Evolutionary conservation across 2,113 vertebrate species (phyloP).

Genomic region (Callospermophilus lateralis): DNA sequence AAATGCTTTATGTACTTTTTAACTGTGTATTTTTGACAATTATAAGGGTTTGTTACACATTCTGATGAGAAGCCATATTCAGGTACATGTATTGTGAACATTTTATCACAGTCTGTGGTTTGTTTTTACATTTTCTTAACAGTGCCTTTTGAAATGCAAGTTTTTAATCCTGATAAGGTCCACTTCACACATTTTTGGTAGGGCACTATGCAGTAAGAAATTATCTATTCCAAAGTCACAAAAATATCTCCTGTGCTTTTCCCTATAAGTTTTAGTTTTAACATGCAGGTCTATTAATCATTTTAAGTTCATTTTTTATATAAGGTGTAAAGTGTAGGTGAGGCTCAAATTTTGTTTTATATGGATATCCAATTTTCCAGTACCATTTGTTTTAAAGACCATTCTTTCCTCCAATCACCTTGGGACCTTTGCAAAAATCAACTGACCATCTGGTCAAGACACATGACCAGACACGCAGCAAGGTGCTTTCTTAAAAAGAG

Average conservation of each 20-base stretch:
- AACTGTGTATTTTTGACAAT: not conserved
- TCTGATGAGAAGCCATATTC: not conserved
- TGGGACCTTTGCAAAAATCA: not conserved
- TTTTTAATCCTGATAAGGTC: not conserved
- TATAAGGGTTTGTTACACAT: not conserved
- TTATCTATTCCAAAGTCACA: not conserved
- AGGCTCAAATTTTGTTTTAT: not conserved
- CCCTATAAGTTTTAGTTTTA: not conserved
- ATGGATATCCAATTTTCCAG: not conserved
- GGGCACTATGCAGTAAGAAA: constrained; percentile 8
- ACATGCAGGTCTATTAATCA: not conserved
- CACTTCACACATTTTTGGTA: not conserved
- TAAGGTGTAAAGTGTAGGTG: not conserved
- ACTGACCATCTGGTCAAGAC: not conserved
- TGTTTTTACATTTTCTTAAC: constrained; percentile 30
- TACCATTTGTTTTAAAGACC: not conserved
- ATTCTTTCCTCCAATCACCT: not conserved
- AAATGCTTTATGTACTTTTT: not conserved
- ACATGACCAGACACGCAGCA: no score
- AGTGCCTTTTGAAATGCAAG: not conserved
- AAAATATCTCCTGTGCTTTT: not conserved
- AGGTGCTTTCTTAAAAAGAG: no score
- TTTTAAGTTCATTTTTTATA: not conserved
- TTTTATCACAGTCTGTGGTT: not conserved
- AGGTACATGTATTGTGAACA: not conserved